Evolutionary conservation across 2,113 vertebrate species (phyloP).

Genomic region (Vimba vimba): DNA sequence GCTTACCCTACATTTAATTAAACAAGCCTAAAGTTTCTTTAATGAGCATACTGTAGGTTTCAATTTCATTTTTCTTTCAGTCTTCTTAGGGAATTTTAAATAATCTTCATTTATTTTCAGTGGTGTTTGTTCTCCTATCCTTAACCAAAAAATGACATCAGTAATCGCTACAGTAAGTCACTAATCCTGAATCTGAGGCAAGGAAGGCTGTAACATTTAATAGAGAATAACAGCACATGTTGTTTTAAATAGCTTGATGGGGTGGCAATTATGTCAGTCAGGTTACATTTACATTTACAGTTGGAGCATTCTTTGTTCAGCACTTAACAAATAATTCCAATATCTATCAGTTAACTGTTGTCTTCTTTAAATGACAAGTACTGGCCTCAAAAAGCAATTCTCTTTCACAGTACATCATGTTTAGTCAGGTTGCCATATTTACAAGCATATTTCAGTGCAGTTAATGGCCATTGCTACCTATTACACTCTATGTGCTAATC

Average conservation of each 20-base stretch:
- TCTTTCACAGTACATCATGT: background rate
- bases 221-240: background rate
- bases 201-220: background rate
- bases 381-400: background rate
- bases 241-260: background rate
- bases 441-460: background rate
- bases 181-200: background rate
- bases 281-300: background rate
- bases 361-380: background rate
- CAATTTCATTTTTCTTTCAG: background rate
- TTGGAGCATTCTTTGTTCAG: too few species aligned
- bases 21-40: too few species aligned
- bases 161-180: background rate
- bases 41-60: background rate
- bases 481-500: background rate
- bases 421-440: background rate
- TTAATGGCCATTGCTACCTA: background rate
- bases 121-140: background rate
- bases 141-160: background rate
- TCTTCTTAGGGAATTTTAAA: background rate
- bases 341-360: too few species aligned
- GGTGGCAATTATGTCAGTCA: background rate
- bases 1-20: too few species aligned
- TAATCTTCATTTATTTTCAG: background rate
- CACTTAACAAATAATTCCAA: too few species aligned